phyloP scores from a whole-genome alignment of 1,140 invertebrate species.

The Lordiphosa clarofinis region DNA sequence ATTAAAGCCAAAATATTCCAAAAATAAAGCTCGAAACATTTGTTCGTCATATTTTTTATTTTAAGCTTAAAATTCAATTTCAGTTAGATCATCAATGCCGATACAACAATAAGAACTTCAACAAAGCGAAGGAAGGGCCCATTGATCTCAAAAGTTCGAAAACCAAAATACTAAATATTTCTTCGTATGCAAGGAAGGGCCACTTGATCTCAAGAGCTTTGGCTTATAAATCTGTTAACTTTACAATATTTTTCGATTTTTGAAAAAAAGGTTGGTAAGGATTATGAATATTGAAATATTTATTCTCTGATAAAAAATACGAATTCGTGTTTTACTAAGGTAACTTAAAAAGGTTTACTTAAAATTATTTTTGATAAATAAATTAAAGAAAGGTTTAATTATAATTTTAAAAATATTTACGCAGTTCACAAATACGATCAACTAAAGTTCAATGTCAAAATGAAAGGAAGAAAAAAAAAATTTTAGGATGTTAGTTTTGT shows the following conservation, averaged over 20 bases:
- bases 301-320: neutral
- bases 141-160: constrained; percentile 17
- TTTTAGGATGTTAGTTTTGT: neutral
- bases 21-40: constrained; percentile 66
- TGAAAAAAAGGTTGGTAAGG: neutral
- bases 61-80: constrained; percentile 64
- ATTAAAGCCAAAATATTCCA: constrained; percentile 48
- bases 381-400: neutral
- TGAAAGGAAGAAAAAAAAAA: too few species aligned
- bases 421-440: too few species aligned
- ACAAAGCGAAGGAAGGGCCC: constrained; percentile 36
- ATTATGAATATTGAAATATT: neutral
- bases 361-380: too few species aligned
- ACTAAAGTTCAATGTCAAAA: too few species aligned
- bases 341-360: too few species aligned
- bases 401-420: neutral
- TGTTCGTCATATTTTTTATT: constrained; percentile 66
- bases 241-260: neutral
- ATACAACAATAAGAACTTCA: constrained; percentile 4
- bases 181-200: neutral
- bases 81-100: constrained; percentile 49
- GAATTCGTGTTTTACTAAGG: too few species aligned
- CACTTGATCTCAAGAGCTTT: neutral
- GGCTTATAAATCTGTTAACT: too few species aligned
- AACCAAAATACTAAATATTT: neutral